These are phyloP conservation scores for Amphiprion ocellaris DNA, from an alignment of 2,113 vertebrate genomes.

Conservation along the genomic window DNA sequence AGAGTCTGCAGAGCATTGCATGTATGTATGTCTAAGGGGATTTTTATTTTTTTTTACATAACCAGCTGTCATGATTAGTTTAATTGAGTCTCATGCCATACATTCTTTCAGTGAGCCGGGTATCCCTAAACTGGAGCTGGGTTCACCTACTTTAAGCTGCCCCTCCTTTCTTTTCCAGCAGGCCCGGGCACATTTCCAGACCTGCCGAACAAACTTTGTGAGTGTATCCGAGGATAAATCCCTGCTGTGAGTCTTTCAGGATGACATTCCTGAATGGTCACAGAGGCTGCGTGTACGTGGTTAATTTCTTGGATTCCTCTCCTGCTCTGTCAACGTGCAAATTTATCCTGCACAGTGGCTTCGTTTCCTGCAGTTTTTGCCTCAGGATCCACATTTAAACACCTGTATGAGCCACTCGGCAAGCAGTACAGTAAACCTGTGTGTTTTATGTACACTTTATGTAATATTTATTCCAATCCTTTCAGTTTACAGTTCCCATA, in stretches of 20 bases:
- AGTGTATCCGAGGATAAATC: not conserved
- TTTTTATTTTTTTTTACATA: not conserved
- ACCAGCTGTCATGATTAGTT: constrained; percentile 17
- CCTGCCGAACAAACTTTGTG: not conserved
- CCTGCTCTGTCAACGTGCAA: not conserved
- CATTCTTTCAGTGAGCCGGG: constrained; percentile 40
- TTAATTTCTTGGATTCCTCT: not conserved
- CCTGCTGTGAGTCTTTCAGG: not conserved
- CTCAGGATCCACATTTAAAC: not conserved
- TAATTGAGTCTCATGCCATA: constrained; percentile 19
- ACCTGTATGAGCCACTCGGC: not conserved
- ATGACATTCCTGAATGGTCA: not conserved
- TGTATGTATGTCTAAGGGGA: too few relatives aligned
- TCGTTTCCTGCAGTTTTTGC: not conserved
- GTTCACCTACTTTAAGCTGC: not conserved
- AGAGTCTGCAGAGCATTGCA: not conserved
- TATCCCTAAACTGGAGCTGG: not conserved
- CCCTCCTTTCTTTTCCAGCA: not conserved
- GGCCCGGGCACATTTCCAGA: constrained; percentile 22
- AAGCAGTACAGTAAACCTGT: not conserved
- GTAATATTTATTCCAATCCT: not conserved
- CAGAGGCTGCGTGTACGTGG: not conserved
- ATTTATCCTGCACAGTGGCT: not conserved
- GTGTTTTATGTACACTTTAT: not conserved
- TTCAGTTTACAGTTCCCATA: not conserved